A percentile compares a stretch with the other conserved stretches of the same genome.
Conservation (phyloP, 2,888 invertebrate genomes). For the Schizaphis graminum region DNA sequence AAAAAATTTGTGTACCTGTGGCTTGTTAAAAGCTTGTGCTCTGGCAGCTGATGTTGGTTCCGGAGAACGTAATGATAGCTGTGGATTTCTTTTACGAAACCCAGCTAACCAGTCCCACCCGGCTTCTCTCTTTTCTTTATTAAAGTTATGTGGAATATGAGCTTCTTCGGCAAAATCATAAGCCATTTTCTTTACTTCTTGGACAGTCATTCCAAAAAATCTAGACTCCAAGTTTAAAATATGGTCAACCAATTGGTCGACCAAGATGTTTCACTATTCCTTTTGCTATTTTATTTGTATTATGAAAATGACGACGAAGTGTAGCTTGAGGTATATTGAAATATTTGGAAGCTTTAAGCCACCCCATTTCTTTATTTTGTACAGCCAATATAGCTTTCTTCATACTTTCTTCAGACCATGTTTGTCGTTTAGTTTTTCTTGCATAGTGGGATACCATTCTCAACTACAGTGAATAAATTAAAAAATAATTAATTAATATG, state of each 20-base stretch:
- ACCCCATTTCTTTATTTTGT: conserved; percentile 67
- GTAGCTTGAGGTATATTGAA: conserved; percentile 67
- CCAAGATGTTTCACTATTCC: conserved; percentile 58
- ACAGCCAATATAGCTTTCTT: conserved; percentile 51
- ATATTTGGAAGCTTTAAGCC: conserved; percentile 65
- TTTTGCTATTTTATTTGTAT: conserved; percentile 35
- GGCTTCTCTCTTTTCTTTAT: not conserved
- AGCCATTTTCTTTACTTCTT: conserved; percentile 67
- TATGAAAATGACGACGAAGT: conserved; percentile 56
- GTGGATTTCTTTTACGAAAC: not conserved
- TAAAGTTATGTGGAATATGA: not conserved
- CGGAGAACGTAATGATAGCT: not conserved
- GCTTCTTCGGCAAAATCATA: conserved; percentile 67
- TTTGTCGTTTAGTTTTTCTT: conserved; percentile 39
- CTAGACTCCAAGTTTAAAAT: conserved; percentile 68
- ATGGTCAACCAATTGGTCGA: conserved; percentile 68
- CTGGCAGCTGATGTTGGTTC: not conserved
- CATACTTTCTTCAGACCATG: conserved; percentile 51
- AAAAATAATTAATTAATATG: too few relatives aligned
- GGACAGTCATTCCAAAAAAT: conserved; percentile 69
- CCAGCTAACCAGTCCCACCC: not conserved
- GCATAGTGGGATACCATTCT: too few relatives aligned
- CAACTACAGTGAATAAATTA: too few relatives aligned
- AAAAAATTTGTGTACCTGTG: not conserved
- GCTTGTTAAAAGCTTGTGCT: not conserved